These are phyloP conservation scores for Eclectus roratus DNA, from an alignment of 2,113 vertebrate species.

Conservation along the genomic window DNA sequence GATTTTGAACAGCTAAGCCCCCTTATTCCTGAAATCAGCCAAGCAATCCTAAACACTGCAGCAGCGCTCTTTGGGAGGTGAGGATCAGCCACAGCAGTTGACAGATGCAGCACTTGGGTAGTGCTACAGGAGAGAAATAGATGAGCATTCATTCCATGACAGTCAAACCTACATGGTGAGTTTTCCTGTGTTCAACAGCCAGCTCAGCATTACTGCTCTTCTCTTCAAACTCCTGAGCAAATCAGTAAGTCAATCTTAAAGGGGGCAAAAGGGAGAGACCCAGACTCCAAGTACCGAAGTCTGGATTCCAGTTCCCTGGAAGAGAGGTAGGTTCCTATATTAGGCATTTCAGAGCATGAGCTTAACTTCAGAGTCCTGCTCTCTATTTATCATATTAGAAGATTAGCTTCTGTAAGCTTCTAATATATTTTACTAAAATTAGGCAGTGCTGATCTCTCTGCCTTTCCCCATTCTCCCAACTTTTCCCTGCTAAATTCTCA, in stretches of 20 bases:
- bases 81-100: background rate
- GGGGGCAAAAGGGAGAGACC: background rate
- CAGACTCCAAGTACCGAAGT: background rate
- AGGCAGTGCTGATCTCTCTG: background rate
- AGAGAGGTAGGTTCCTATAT: background rate
- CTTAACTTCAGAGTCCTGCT: background rate
- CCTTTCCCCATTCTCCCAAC: background rate
- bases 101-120: background rate
- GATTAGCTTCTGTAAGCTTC: conserved; percentile 10
- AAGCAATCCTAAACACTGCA: background rate
- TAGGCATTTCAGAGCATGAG: background rate
- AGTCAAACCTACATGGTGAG: background rate
- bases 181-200: background rate
- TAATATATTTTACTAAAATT: conserved; percentile 3
- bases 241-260: background rate
- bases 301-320: background rate
- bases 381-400: background rate
- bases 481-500: background rate
- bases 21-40: background rate
- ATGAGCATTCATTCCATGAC: background rate
- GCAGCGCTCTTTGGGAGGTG: background rate
- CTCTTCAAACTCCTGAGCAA: background rate
- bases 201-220: background rate
- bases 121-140: background rate
- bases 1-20: background rate